Conservation (phyloP, 2,888 invertebrate genomes). For the Camptogramma bilineatum region DNA sequence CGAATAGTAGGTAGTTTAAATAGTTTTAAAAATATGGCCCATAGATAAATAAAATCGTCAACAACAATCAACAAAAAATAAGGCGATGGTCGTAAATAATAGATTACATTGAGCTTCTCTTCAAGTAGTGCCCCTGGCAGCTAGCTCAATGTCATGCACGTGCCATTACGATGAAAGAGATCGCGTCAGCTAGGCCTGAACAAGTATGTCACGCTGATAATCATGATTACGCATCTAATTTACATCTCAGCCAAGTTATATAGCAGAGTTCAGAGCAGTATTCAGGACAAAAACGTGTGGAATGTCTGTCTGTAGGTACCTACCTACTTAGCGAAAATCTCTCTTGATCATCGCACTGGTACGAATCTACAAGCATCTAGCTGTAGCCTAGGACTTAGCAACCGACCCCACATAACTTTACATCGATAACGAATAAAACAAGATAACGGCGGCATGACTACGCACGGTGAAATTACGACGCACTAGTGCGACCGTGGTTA, state of each 20-base stretch:
- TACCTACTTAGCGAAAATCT: background rate
- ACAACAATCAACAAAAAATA: too few relatives aligned
- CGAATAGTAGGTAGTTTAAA: too few relatives aligned
- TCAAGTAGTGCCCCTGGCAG: slow-evolving; percentile 46
- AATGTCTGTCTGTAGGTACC: slow-evolving; percentile 3
- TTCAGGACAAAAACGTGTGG: slow-evolving; percentile 33
- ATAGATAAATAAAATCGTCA: too few relatives aligned
- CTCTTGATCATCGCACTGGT: background rate
- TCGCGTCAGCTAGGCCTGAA: slow-evolving; percentile 44
- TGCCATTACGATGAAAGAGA: slow-evolving; percentile 53
- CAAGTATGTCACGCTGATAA: slow-evolving; percentile 47
- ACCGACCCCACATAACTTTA: slow-evolving; percentile 44
- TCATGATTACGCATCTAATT: slow-evolving; percentile 44
- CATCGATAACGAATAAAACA: slow-evolving; percentile 71
- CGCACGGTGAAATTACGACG: slow-evolving; percentile 79
- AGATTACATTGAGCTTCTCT: background rate
- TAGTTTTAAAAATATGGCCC: background rate
- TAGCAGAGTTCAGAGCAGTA: slow-evolving; percentile 45
- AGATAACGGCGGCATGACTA: slow-evolving; percentile 78
- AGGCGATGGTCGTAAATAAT: too few relatives aligned
- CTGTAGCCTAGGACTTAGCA: slow-evolving; percentile 35
- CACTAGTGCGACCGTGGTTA: slow-evolving; percentile 67
- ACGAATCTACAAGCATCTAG: background rate
- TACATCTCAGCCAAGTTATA: slow-evolving; percentile 47
- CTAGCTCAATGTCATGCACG: slow-evolving; percentile 68